These are phyloP conservation scores for Menidia menidia DNA, from an alignment of 2,797 vertebrate genomes.

Conservation along the genomic window DNA sequence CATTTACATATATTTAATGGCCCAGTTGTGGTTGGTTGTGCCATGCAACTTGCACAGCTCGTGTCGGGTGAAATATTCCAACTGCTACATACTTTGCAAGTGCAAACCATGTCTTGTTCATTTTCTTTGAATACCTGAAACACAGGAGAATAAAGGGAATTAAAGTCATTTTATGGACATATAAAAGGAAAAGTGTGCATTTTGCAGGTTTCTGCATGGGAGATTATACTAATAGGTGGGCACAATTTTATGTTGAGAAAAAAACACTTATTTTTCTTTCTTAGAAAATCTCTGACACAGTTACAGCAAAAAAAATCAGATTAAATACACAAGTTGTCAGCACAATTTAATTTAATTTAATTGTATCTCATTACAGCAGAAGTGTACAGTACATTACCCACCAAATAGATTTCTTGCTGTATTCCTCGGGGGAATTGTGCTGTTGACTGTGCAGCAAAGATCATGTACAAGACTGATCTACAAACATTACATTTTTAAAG, in stretches of 20 bases:
- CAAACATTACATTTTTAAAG: conserved; percentile 19
- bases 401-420: conserved; percentile 59
- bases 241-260: conserved; percentile 29
- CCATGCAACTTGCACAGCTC: conserved; percentile 92
- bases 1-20: conserved; percentile 99
- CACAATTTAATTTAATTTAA: conserved; percentile 60
- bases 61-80: conserved; percentile 98
- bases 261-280: conserved; percentile 3
- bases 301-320: conserved; percentile 18
- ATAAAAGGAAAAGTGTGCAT: conserved; percentile 90
- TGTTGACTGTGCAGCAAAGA: conserved; percentile 43
- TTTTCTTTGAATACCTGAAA: conserved; percentile 87
- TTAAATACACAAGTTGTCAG: conserved; percentile 51
- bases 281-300: conserved; percentile 11
- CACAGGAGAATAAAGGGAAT: conserved; percentile 65
- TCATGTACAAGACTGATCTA: conserved; percentile 22
- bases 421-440: conserved; percentile 57
- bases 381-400: conserved; percentile 64
- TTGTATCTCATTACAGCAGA: conserved; percentile 62
- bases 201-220: conserved; percentile 88
- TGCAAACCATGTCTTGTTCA: conserved; percentile 89
- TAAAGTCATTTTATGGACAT: conserved; percentile 86
- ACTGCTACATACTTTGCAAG: conserved; percentile 92
- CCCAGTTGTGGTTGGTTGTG: conserved; percentile 97
- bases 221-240: conserved; percentile 79